A percentile compares a stretch with the other conserved stretches of the same genome.
Conservation (phyloP, 2,888 invertebrate genomes). For the Sinelater perroti region DNA sequence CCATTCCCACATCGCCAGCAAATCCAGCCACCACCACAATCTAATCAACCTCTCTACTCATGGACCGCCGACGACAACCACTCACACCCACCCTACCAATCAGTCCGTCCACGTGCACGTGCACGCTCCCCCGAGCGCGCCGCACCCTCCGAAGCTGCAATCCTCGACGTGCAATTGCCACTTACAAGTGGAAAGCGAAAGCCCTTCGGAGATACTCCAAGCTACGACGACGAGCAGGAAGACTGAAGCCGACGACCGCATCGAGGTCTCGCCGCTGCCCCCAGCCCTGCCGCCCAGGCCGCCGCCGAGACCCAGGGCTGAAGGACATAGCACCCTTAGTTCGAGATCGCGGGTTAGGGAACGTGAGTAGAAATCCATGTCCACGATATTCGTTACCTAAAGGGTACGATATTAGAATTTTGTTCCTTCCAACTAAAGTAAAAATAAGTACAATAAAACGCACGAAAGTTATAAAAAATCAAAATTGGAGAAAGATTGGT, state of each 20-base stretch:
- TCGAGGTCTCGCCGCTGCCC: constrained; percentile 60
- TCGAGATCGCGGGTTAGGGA: constrained; percentile 51
- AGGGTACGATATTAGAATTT: too few species aligned
- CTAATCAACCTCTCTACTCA: constrained; percentile 42
- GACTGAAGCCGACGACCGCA: constrained; percentile 58
- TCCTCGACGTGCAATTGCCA: constrained; percentile 56
- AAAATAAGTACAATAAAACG: too few species aligned
- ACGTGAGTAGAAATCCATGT: constrained; percentile 47
- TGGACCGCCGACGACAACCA: constrained; percentile 47
- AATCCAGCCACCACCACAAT: constrained; percentile 45
- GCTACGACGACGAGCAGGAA: constrained; percentile 48
- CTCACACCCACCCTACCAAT: constrained; percentile 50
- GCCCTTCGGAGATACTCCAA: constrained; percentile 45
- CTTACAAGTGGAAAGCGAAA: constrained; percentile 51
- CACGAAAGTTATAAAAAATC: too few species aligned
- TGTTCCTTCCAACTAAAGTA: too few species aligned
- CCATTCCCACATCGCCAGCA: constrained; percentile 34
- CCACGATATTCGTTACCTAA: too few species aligned
- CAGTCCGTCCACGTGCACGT: constrained; percentile 53
- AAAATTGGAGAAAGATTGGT: too few species aligned
- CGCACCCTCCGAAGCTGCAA: constrained; percentile 45
- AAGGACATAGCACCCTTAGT: constrained; percentile 53
- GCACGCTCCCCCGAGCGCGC: constrained; percentile 53
- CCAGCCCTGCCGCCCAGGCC: constrained; percentile 62
- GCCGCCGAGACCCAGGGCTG: constrained; percentile 59